Base-by-base conservation (phyloP, 2,797 vertebrate species). In the Selene dorsalis region DNA sequence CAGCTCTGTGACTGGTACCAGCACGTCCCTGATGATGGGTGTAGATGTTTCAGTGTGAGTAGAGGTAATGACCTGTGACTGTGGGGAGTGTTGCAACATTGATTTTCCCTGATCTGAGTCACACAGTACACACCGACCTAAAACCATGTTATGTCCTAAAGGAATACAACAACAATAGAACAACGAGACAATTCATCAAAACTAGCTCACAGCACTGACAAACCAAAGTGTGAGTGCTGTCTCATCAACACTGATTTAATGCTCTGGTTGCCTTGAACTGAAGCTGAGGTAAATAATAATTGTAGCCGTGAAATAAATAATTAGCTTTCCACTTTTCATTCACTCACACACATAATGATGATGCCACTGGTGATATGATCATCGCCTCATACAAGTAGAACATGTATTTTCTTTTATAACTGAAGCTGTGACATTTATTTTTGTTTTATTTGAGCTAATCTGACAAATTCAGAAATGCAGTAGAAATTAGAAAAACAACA, bases 1-100 rank as follows among this genome's bases (percentile, higher is more conserved):
- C 32, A 22, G 43, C 7, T 73, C 45, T 67, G 79, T 41, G 47
- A 48, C 22, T n/a, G n/a, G 16, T 73, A n/a, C 69, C 59, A 59
- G 41, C 24, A 35, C 17, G 58, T 35, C 9, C 32, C 32, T 9
- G 16, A 12, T 52, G 38, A 47, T 69, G 38, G 45, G 26, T 26
- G 9, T 52, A 45, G 24, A 18, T 35, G 32, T 32, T 50, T 55
- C 22, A 20, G 18, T 59, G 41, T 65, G 57, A 28, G 43, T 61
- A 62, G 39, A 63, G 39, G 41, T 75, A 56, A 35, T 64, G 65
- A 79, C 18, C 57, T 48, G 35, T 53, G 57, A 71, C 16, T 56
- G 24, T 17, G 20, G 43, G 58, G 58, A 67, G 38, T 32, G 41
- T 22, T 61, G 38, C 3, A 71, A 55, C 14, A 11, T n/a, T 60